Evolutionary conservation across 1,140 invertebrate genomes (phyloP), one percentile per base, ranked within the genome.

Genomic region (Samia ricini): DNA sequence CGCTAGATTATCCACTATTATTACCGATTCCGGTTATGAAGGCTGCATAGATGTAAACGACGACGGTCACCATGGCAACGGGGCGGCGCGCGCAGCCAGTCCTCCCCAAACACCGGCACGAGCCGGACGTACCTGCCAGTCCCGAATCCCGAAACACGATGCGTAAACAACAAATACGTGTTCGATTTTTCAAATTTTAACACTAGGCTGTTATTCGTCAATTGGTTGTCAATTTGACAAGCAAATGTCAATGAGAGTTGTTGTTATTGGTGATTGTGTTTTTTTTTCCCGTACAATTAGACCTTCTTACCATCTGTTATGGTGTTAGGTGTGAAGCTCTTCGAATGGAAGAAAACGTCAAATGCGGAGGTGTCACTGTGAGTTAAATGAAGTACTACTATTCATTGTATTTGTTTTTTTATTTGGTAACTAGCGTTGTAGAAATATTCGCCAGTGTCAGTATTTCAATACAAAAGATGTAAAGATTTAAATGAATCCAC

Each of bases 61-160:
- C 20, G 22, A 52, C 57, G 57, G 61, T 85, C 66, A 52, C 70
- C 76, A 83, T 83, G 67, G 72, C n/a, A 75, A 85, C 81, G 65
- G 49, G 54, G 56, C 77, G 76, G 83, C 83, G 83, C 83, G 83
- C 81, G 83, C 83, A 84, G 29, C 77, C 81, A 85, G 83, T 85
- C 71, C 56, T 63, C 57, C 54, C 74, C 67, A 69, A 73, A 63
- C 76, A 52, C 57, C 69, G 68, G 56, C 51, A 36, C 61, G 54
- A 68, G 67, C 63, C 64, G 73, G 78, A 66, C 81, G 83, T 69
- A n/a, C n/a, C n/a, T n/a, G n/a, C n/a, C n/a, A 70, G 79, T 64
- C 24, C 23, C 22, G 8, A 10, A 55, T 67, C 23, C 50, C 26
- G 57, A 68, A 52, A 52, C 51, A 12, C 33, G 15, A 42, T 42